Conservation (phyloP, 1,140 invertebrate species). For the Calliphora vicina region DNA sequence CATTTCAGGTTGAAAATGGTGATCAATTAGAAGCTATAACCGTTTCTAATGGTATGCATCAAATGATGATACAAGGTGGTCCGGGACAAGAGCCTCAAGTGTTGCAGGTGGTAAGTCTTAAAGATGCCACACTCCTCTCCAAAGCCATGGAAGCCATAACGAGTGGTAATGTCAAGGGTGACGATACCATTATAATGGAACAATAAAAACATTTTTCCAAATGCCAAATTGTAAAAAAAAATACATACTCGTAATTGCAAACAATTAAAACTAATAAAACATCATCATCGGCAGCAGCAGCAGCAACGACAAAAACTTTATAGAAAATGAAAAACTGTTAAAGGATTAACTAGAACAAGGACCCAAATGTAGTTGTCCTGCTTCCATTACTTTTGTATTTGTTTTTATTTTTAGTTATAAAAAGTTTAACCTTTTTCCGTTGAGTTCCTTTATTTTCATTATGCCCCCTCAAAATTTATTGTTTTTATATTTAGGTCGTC, state of each 20-base stretch:
- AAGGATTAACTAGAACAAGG: not conserved
- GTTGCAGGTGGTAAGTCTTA: slow-evolving; percentile 81
- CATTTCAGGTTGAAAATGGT: slow-evolving; percentile 71
- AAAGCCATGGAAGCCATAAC: slow-evolving; percentile 76
- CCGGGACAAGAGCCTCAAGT: slow-evolving; percentile 77
- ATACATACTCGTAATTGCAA: not conserved
- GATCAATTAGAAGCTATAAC: slow-evolving; percentile 75
- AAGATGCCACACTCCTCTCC: slow-evolving; percentile 80
- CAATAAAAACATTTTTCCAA: slow-evolving; percentile 46
- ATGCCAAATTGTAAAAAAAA: slow-evolving; percentile 4
- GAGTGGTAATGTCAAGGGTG: slow-evolving; percentile 63
- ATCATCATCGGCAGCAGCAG: not conserved
- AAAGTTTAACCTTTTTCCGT: too few relatives aligned
- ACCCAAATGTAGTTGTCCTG: too few relatives aligned
- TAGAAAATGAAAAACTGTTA: not conserved
- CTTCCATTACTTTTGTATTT: too few relatives aligned
- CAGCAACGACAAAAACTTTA: not conserved
- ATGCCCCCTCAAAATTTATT: too few relatives aligned
- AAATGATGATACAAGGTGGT: slow-evolving; percentile 79
- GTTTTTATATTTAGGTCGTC: too few relatives aligned
- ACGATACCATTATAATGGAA: slow-evolving; percentile 62
- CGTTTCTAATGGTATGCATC: slow-evolving; percentile 76
- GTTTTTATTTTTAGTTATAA: too few relatives aligned
- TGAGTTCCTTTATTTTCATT: too few relatives aligned
- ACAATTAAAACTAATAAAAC: not conserved